These are phyloP conservation scores for Aelia acuminata DNA, from an alignment of 2,888 invertebrate genomes.

Conservation along the genomic window DNA sequence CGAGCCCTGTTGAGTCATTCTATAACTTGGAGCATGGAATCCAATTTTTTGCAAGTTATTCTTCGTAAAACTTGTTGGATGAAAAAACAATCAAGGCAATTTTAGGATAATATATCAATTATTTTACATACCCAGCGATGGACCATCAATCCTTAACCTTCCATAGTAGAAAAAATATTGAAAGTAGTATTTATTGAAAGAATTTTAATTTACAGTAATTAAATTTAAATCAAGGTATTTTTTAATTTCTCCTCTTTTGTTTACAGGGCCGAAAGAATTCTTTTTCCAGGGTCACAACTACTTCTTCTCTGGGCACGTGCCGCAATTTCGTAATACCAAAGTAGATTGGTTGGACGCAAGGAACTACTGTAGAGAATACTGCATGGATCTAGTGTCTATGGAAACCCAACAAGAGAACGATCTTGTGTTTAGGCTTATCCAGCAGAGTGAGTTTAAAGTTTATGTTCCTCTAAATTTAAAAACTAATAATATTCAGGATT, in stretches of 20 bases:
- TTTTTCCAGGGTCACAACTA: conserved; percentile 89
- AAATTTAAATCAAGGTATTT: too few species aligned
- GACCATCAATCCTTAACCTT: too few species aligned
- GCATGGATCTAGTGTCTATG: conserved; percentile 92
- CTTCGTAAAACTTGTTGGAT: too few species aligned
- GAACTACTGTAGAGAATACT: conserved; percentile 91
- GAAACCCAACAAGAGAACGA: conserved; percentile 93
- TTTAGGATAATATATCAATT: too few species aligned
- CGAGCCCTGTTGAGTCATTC: background rate
- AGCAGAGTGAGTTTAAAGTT: conserved; percentile 78
- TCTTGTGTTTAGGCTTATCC: conserved; percentile 88
- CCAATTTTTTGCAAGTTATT: too few species aligned
- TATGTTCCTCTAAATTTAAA: background rate
- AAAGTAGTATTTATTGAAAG: background rate
- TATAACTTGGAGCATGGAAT: background rate
- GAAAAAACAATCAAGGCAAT: too few species aligned
- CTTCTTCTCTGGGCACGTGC: conserved; percentile 88
- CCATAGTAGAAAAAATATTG: too few species aligned
- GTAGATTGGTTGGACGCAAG: conserved; percentile 93
- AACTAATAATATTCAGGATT: too few species aligned
- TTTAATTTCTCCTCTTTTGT: background rate
- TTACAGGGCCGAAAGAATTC: conserved; percentile 89
- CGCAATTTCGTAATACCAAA: conserved; percentile 82
- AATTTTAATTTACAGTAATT: conserved; percentile 25
- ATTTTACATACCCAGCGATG: too few species aligned